These are phyloP conservation scores for Gulo gulo DNA, from an alignment of 2,113 vertebrate genomes.

Conservation along the genomic window DNA sequence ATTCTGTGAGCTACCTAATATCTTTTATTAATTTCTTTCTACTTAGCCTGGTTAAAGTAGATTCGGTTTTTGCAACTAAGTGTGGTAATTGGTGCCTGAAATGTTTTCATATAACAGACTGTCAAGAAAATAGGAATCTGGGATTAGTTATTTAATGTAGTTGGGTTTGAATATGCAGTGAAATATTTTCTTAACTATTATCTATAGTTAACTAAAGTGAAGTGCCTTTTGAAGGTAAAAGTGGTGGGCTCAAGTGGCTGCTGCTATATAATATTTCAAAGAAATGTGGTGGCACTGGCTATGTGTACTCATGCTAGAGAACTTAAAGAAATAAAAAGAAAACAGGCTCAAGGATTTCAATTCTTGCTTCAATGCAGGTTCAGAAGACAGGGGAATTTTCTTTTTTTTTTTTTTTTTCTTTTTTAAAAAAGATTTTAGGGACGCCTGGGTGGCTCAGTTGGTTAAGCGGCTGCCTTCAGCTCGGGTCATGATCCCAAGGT, in stretches of 20 bases:
- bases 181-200: neutral
- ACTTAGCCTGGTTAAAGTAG: neutral
- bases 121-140: neutral
- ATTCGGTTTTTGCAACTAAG: neutral
- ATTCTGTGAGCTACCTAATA: neutral
- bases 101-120: neutral
- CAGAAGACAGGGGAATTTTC: neutral
- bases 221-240: neutral
- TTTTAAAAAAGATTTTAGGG: neutral
- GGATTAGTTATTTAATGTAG: neutral
- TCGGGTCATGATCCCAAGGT: too few species aligned
- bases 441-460: too few species aligned
- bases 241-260: neutral
- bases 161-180: neutral
- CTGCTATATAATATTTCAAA: neutral
- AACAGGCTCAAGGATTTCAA: neutral
- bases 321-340: neutral
- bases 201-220: neutral
- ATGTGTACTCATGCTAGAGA: neutral
- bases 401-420: neutral
- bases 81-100: neutral
- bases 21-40: neutral
- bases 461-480: too few species aligned
- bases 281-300: neutral
- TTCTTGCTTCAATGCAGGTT: neutral